Evolutionary conservation across 1,140 invertebrate genomes (phyloP), one percentile per base, ranked within the genome.

Genomic region (Neelides sp.): DNA sequence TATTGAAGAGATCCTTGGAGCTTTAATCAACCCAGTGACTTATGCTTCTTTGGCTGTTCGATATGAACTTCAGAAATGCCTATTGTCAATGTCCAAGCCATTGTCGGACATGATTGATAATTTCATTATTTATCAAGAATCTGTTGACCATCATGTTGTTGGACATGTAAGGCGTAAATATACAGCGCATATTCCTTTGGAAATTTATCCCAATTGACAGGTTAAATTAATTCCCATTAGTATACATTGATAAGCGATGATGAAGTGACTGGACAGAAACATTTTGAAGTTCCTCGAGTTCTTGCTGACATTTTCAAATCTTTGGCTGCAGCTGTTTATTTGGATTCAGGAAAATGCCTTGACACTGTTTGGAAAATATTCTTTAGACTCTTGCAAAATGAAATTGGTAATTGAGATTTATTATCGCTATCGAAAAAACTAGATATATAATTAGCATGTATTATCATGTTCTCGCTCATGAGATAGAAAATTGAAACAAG

Each of bases 251-350:
- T 61, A 71, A 70, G 62, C 69, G 69, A 37, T 67, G 53, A 49
- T 13, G 48, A 55, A 46, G 7, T 7, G 37, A n/a, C 7, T 7
- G 26, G 42, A 12, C 48, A 24, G 19, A 46, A 50, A 20, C 41
- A 44, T 22, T 35, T 45, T 12, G 40, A 54, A 43, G 73, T 77
- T 13, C 76, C 76, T 0, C 78, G 78, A 66, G 71, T 72, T 15
- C 62, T 78, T 19, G 74, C 74, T 3, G 76, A 78, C 59, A 70
- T 78, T 28, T 78, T 78, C 63, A 75, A 79, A 62, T 74, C 75
- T 2, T 64, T 78, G 2, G 75, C 75, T 52, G 76, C 75, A 15
- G 76, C 76, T 5, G 71, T 78, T 43, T 78, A 72, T 54, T 57
- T 78, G 22, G 76, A 78, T 58, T 71, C 69, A 62, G 70, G 69